Conservation (phyloP, 2,113 vertebrate genomes). For the Corythaixoides concolor region DNA sequence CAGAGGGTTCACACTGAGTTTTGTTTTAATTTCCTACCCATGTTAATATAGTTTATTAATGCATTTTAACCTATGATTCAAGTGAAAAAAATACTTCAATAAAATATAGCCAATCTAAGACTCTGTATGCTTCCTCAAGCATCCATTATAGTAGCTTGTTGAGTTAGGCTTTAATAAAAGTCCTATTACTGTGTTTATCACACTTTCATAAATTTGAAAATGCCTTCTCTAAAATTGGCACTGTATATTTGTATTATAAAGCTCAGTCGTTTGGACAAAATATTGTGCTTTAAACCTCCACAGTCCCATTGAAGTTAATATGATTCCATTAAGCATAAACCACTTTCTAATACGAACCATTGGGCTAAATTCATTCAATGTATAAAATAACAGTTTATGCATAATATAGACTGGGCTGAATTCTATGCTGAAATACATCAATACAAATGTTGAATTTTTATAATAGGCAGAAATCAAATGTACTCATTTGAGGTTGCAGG, state of each 20-base stretch:
- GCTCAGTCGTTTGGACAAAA: slow-evolving; percentile 34
- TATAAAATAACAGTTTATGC: slow-evolving; percentile 6
- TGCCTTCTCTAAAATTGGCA: slow-evolving; percentile 13
- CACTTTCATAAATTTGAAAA: slow-evolving; percentile 3
- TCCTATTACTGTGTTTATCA: slow-evolving; percentile 27
- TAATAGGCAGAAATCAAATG: slow-evolving; percentile 22
- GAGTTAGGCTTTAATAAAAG: slow-evolving; percentile 41
- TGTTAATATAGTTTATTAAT: neutral
- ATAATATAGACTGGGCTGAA: neutral
- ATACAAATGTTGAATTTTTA: neutral
- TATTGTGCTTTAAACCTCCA: slow-evolving; percentile 15
- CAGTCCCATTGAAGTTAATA: slow-evolving; percentile 16
- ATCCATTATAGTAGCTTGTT: slow-evolving; percentile 1
- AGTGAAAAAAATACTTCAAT: neutral
- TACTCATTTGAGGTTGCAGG: neutral
- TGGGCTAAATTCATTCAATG: neutral
- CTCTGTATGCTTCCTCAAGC: neutral
- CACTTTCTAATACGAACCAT: neutral
- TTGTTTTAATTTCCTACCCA: neutral
- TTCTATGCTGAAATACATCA: slow-evolving; percentile 4
- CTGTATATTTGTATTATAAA: slow-evolving; percentile 9
- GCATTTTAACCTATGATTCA: neutral
- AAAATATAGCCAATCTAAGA: neutral
- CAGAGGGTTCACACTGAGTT: neutral
- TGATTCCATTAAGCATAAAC: slow-evolving; percentile 19